These are phyloP conservation scores for Mareca strepera DNA, from an alignment of 2,797 vertebrate species.

Conservation along the genomic window DNA sequence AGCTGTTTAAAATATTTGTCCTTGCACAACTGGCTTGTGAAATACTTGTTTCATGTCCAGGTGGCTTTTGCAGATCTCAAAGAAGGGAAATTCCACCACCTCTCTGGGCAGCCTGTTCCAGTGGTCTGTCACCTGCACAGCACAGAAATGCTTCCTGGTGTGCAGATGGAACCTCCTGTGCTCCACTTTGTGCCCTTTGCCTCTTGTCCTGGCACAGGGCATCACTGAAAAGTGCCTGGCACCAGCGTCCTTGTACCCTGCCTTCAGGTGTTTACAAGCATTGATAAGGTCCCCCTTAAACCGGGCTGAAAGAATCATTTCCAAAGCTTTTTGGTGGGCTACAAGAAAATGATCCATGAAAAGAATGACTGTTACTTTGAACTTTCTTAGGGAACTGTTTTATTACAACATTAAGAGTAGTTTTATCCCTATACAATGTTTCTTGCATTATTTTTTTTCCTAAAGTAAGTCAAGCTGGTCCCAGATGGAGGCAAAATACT, in stretches of 20 bases:
- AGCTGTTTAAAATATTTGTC: neutral
- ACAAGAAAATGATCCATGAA: neutral
- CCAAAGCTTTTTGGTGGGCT: neutral
- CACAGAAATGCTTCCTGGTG: too few species aligned
- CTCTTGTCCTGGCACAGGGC: too few species aligned
- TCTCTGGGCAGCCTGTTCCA: too few species aligned
- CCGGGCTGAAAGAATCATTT: neutral
- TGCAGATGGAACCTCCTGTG: too few species aligned
- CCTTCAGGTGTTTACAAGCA: too few species aligned
- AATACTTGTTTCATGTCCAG: neutral
- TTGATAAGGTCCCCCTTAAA: too few species aligned
- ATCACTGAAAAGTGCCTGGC: too few species aligned
- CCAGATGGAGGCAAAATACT: neutral
- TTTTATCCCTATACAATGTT: neutral
- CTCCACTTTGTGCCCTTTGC: too few species aligned
- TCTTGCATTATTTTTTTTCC: neutral
- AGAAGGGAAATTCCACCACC: too few species aligned
- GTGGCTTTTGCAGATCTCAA: too few species aligned
- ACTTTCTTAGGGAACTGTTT: neutral
- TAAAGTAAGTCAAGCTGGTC: neutral
- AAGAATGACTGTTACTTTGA: neutral
- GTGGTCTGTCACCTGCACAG: too few species aligned
- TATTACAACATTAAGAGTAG: neutral
- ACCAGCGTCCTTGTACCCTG: too few species aligned
- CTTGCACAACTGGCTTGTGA: neutral